Base-by-base conservation (phyloP, 2,797 vertebrate species). In the Lagorchestes hirsutus region DNA sequence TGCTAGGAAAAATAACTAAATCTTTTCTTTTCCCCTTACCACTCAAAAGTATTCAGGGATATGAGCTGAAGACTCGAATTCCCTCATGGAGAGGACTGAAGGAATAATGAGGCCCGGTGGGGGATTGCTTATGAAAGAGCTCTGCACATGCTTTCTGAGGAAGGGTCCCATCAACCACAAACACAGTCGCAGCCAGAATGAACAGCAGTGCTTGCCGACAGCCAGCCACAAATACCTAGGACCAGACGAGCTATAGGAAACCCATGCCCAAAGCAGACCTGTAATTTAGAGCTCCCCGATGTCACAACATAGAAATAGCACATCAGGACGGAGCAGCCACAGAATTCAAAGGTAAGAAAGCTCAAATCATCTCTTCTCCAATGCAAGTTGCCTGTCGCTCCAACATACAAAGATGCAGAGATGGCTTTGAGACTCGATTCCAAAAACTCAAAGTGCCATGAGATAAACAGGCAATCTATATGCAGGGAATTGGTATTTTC, bases 1-100 rank as follows among this genome's bases (percentile, higher is more conserved):
- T 90, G 90, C 92, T 96, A 97, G 57, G 90, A 97, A 97, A 57
- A 94, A 93, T 59, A 95, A 34, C 27, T 92, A 22, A 8, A 59
- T 54, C 54, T 92, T 96, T 93, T 94, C 91, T 96, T 94, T 27
- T 28, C 40, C 74, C 74, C 93, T 97, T 67, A 96, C 40, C 54
- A 16, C 46, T 96, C 54, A 95, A 67, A 93, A 95, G 92, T 95
- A 82, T 96, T 98, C 91, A 87, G 50, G 67, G 34, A 92, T 24
- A 95, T n/a, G 94, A 96, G 93, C 55, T 94, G 90, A 94, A 82
- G 92, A 97, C 92, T 92, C 92, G 95, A 92, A 90, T 90, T 59
- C 55, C 93, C 92, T 96, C 82, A 31, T 91, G 92, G 52, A 82
- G 50, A 62, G 27, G 54, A 59, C 92, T 91, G 62, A 95, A 93